Evolutionary conservation across 2,797 vertebrate species (phyloP), one percentile per base, ranked within the genome.

Genomic region (Enteromius unitaeniatus): DNA sequence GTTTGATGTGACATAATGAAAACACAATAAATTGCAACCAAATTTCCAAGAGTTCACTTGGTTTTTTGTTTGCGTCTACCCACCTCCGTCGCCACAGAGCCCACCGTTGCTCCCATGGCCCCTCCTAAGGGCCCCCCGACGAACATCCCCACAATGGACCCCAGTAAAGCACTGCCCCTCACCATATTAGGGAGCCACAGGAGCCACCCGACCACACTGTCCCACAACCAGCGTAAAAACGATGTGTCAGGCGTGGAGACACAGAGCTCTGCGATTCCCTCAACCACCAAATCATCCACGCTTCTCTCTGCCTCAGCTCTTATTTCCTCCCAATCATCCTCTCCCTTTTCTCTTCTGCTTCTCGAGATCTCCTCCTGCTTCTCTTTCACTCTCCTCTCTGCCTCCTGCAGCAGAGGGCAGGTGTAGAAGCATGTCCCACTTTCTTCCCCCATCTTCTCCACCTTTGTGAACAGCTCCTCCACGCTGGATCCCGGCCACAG

Each of bases 71-170:
- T 93, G 45, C 94, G 91, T 79, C 91, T 92, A n/a, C 88, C 88
- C 87, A 96, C 91, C 85, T 96, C 95, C 0, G 93, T 95, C 4
- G 93, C 94, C 82, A 95, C 92, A 0, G 95, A 95, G 0, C 95
- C 94, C 77, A 95, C 93, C 0, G 95, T 92, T 86, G 94, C 92
- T 3, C 95, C 95, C 79, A 95, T 58, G 82, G 91, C 87, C 5
- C 93, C 91, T 17, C 95, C 95, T 1, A 91, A 37, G 0, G 91
- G 88, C 74, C 95, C 95, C 3, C 95, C 95, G 0, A 95, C 90
- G 21, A 96, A 94, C 88, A 96, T 84, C 42, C 95, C 91, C 0
- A 95, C 89, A 81, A 96, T 69, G 0, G 94, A 84, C 13, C 95
- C 95, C 13, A 95, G 84, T 84, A 96, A 87, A 42, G 94, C 88